Base-by-base conservation (phyloP, 2,888 invertebrate species). In the Erebia epiphron region DNA sequence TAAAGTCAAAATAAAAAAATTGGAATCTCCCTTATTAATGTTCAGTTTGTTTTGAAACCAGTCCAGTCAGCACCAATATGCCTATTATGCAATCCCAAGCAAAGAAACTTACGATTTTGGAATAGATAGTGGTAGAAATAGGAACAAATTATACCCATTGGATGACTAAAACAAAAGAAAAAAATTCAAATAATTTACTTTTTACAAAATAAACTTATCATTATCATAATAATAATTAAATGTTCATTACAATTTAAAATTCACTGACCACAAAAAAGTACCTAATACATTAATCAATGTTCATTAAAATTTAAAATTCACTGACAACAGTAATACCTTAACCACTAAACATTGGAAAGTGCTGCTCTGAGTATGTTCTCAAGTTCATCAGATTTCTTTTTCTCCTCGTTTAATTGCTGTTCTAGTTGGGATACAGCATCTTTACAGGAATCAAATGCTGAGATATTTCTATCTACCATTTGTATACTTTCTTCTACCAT, bases 291-390 rank as follows among this genome's bases (percentile, higher is more conserved):
- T 50, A 5, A 14, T 2, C 1, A n/a, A n/a, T n/a, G n/a, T n/a
- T 50, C n/a, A n/a, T 50, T n/a, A 7, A 14, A 50, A n/a, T 14
- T 50, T n/a, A 50, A 13, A n/a, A 50, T 16, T 7, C 16, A 5
- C 14, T 52, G 52, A n/a, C 46, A 4, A 52, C 3, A 54, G 16
- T 9, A 54, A 1, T 2, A 21, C 13, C 4, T 56, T 41, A 41
- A 35, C 5, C 1, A 82, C 62, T 80, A 75, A 57, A 69, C 77
- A 83, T 90, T 82, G 70, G 82, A 83, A 74, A 94, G 85, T 18
- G 94, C 94, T 72, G 86, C 79, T 80, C 82, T 85, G 49, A 95
- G 79, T 77, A 89, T 85, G 75, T 91, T 89, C 76, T 95, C 94
- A 66, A 95, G 86, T 76, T 88, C 87, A 58, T 88, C 75, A 52